Base-by-base conservation (phyloP, 2,797 vertebrate species). In the Telmatherina bonti region DNA sequence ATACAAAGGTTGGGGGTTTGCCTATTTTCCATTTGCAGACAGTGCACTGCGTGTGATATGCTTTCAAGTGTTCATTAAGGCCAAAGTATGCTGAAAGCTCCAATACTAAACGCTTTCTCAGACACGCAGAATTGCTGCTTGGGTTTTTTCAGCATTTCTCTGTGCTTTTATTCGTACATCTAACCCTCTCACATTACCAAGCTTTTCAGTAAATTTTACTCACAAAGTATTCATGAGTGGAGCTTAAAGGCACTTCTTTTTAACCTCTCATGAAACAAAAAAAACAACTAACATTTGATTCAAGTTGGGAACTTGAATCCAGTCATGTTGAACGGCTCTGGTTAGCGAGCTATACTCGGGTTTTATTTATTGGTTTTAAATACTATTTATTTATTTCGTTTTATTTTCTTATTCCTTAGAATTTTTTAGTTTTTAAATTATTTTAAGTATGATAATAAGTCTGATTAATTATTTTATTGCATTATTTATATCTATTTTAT, bases 171-270 rank as follows among this genome's bases (percentile, higher is more conserved):
- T 63, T 5, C 57, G 12, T 41, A 6, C 7, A 4, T 24, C 10
- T 6, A 5, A 5, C 5, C 11, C 16, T 38, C 15, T 54, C 36
- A 30, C 13, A 38, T 53, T 43, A 43, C 6, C 7, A 27, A 45
- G 7, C 22, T n/a, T 26, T 54, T 41, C 22, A 15, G 20, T 54
- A 13, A 2, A 18, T 43, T 35, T 29, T 70, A n/a, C 13, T 59
- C 38, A 6, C 38, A 5, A 62, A 62, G 35, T 56, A 57, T 52
- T 24, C 16, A 22, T 33, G 2, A 41, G 38, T 58, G 30, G 29
- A 24, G 18, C 60, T 61, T 55, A 18, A 65, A 54, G 27, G 20
- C 26, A 54, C 26, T 54, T 38, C 36, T 52, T 41, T 26, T 55
- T 7, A 13, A 29, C 20, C 27, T 22, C 20, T 43, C 18, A 9